A percentile compares a stretch with the other conserved stretches of the same genome.
phyloP scores from a whole-genome alignment of 2,113 vertebrate species.

The Antennarius striatus region DNA sequence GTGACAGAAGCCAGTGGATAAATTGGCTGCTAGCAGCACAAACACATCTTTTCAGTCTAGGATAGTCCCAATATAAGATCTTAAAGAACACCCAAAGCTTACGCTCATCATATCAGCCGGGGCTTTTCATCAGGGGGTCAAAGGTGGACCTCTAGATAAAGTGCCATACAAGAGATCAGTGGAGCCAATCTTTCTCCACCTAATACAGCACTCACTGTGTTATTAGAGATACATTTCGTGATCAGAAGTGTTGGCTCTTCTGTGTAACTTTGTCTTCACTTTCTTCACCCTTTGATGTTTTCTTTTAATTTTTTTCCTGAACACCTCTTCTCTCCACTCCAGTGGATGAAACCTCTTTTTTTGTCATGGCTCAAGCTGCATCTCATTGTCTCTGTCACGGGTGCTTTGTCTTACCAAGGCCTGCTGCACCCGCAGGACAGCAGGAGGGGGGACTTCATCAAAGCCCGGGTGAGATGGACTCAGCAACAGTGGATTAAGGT shows the following conservation, averaged over 20 bases:
- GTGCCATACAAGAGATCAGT: conserved; percentile 97
- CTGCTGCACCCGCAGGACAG: conserved; percentile 90
- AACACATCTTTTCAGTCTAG: conserved; percentile 90
- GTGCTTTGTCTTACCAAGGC: conserved; percentile 97
- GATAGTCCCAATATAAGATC: conserved; percentile 89
- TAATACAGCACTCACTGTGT: conserved; percentile 60
- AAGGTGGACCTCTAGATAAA: conserved; percentile 95
- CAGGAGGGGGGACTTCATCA: conserved; percentile 84
- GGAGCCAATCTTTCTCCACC: conserved; percentile 76
- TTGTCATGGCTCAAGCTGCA: conserved; percentile 85
- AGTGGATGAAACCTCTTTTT: conserved; percentile 82
- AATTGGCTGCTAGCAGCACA: conserved; percentile 89
- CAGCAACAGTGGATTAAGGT: conserved; percentile 99
- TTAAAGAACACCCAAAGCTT: conserved; percentile 92
- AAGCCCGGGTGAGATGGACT: conserved; percentile 94
- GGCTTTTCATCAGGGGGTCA: conserved; percentile 90
- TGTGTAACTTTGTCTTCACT: conserved; percentile 81
- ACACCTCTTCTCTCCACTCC: conserved; percentile 72
- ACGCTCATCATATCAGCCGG: conserved; percentile 87
- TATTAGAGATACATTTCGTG: conserved; percentile 74
- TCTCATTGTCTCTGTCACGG: conserved; percentile 97
- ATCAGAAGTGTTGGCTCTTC: conserved; percentile 61
- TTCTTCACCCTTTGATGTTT: conserved; percentile 74
- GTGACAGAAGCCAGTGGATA: conserved; percentile 87
- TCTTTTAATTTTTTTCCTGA: conserved; percentile 59